Evolutionary conservation across 2,797 vertebrate species (phyloP).

Genomic region (Platyrinchus mystaceus): DNA sequence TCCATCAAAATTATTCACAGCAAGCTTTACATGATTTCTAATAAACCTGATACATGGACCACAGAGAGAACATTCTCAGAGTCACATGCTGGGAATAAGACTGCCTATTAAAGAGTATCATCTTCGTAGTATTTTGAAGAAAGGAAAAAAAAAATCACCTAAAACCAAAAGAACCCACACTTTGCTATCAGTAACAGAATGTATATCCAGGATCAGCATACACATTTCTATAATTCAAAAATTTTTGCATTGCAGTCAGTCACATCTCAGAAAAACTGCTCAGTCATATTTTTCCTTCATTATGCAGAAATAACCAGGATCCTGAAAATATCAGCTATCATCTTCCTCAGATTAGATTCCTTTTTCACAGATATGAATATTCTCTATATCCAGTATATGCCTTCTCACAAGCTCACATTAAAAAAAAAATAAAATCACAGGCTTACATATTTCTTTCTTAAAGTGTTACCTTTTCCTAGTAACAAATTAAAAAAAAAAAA

Average conservation of each 20-base stretch:
- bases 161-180: accelerated
- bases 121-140: neutral
- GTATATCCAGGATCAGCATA: neutral
- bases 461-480: neutral
- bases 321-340: neutral
- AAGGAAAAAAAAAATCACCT: no score
- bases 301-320: neutral
- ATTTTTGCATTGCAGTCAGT: neutral
- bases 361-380: neutral
- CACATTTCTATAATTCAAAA: neutral
- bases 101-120: neutral
- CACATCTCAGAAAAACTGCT: neutral
- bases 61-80: neutral
- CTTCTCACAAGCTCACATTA: neutral
- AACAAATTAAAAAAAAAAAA: neutral
- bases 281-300: neutral
- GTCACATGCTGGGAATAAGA: neutral
- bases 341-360: neutral
- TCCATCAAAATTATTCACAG: neutral
- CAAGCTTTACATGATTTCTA: neutral
- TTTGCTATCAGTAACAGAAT: neutral
- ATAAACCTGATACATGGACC: neutral
- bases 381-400: neutral
- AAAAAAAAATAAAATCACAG: neutral
- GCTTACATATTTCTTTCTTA: neutral